Percentiles rank a stretch among this genome's conserved stretches.
phyloP scores from a whole-genome alignment of 35 echinoderm and acorn worm species.

The Lytechinus pictus region DNA sequence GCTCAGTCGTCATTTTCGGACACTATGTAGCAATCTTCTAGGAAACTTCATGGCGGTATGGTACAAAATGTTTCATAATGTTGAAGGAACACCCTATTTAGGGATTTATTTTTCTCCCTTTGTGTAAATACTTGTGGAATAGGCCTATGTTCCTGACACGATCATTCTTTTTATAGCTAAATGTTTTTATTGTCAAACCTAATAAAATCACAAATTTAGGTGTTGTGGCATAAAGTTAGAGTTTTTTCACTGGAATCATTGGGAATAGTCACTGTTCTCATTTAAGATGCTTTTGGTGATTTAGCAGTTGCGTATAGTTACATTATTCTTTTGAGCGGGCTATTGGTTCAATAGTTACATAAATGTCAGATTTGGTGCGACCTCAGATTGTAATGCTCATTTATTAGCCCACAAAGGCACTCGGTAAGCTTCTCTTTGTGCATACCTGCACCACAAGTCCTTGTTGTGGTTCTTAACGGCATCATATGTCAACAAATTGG shows the following conservation, averaged over 20 bases:
- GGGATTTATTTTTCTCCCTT: neutral
- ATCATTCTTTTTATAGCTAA: neutral
- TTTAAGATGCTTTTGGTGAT: no score
- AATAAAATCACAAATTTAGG: neutral
- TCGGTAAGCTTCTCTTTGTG: neutral
- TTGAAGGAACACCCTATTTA: neutral
- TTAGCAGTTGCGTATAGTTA: no score
- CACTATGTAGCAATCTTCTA: neutral
- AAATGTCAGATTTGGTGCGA: neutral
- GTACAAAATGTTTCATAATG: neutral
- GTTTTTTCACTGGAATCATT: neutral
- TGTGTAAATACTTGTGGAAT: neutral
- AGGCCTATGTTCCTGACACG: neutral
- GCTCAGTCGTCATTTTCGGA: neutral
- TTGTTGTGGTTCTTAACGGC: neutral
- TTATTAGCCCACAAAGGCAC: neutral
- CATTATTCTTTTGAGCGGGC: no score
- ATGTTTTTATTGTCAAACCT: neutral
- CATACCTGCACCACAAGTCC: neutral
- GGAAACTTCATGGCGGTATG: neutral
- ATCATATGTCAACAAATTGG: neutral
- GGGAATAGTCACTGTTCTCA: no score
- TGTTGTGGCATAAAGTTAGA: neutral
- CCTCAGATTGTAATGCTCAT: neutral
- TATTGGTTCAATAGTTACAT: no score